Percentiles rank a stretch among this genome's conserved stretches.
These are phyloP conservation scores for Sparus aurata DNA, from an alignment of 2,797 vertebrate species.

Conservation along the genomic window DNA sequence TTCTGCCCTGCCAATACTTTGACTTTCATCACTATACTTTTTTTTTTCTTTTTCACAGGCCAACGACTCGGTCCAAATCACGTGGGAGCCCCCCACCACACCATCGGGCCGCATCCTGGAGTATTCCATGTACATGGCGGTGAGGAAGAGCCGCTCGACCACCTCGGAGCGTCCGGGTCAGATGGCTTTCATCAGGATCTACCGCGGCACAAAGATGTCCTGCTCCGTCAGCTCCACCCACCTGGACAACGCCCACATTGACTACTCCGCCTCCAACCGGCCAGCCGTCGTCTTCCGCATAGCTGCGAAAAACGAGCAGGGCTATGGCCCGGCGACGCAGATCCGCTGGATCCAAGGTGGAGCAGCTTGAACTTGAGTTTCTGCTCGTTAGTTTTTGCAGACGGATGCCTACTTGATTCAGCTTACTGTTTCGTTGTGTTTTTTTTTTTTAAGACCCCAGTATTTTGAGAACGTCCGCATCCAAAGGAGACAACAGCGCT, in stretches of 20 bases:
- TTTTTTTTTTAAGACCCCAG: slow-evolving; percentile 67
- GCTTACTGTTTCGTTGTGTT: slow-evolving; percentile 9
- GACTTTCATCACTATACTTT: too few relatives aligned
- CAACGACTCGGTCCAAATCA: slow-evolving; percentile 94
- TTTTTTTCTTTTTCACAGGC: slow-evolving; percentile 80
- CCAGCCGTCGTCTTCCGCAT: slow-evolving; percentile 98
- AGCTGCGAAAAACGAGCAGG: slow-evolving; percentile 97
- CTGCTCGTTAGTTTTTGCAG: not conserved
- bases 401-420: not conserved
- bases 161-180: slow-evolving; percentile 86
- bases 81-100: slow-evolving; percentile 95
- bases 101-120: slow-evolving; percentile 95
- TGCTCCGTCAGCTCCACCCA: slow-evolving; percentile 91
- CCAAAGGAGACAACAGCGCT: slow-evolving; percentile 57
- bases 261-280: slow-evolving; percentile 89
- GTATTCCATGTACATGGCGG: slow-evolving; percentile 97
- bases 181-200: slow-evolving; percentile 96
- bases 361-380: not conserved
- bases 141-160: slow-evolving; percentile 88
- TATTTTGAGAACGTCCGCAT: slow-evolving; percentile 68
- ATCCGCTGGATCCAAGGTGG: slow-evolving; percentile 99
- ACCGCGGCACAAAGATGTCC: slow-evolving; percentile 95
- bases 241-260: slow-evolving; percentile 94
- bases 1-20: accelerated
- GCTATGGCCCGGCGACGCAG: slow-evolving; percentile 97